These are phyloP conservation scores for Promerops cafer DNA, from an alignment of 2,113 vertebrate genomes.

Conservation along the genomic window DNA sequence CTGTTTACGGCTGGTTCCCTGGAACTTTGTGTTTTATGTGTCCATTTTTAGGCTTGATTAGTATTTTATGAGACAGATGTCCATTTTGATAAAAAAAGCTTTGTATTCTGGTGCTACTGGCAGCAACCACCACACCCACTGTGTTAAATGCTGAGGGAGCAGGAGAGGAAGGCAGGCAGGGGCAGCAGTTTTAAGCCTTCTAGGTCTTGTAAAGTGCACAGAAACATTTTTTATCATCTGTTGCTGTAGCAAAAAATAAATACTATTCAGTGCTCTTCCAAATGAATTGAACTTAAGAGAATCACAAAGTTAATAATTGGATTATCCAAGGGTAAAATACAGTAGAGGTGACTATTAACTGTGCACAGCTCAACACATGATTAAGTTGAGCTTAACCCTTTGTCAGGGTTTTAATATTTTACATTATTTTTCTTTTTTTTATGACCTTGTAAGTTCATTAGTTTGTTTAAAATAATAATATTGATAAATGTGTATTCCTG, in stretches of 20 bases:
- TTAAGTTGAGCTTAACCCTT: neutral
- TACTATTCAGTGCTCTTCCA: neutral
- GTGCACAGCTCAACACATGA: fast-evolving
- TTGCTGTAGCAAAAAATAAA: neutral
- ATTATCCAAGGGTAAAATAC: neutral
- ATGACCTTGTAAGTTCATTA: neutral
- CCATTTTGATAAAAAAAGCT: neutral
- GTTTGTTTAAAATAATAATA: neutral
- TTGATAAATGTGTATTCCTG: fast-evolving
- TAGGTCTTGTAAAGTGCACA: neutral
- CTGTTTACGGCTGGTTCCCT: neutral
- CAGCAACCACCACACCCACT: fast-evolving
- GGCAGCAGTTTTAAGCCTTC: neutral
- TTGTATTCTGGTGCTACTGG: neutral
- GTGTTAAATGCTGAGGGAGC: neutral
- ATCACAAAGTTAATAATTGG: neutral
- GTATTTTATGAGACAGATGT: neutral
- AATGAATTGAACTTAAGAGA: neutral
- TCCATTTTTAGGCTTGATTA: neutral
- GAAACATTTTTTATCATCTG: neutral
- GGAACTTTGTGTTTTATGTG: neutral
- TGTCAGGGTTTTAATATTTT: neutral
- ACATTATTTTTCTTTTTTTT: neutral
- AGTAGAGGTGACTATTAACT: neutral
- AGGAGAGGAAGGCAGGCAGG: neutral